phyloP scores from a whole-genome alignment of 2,797 vertebrate genomes.

The Gouania willdenowi region DNA sequence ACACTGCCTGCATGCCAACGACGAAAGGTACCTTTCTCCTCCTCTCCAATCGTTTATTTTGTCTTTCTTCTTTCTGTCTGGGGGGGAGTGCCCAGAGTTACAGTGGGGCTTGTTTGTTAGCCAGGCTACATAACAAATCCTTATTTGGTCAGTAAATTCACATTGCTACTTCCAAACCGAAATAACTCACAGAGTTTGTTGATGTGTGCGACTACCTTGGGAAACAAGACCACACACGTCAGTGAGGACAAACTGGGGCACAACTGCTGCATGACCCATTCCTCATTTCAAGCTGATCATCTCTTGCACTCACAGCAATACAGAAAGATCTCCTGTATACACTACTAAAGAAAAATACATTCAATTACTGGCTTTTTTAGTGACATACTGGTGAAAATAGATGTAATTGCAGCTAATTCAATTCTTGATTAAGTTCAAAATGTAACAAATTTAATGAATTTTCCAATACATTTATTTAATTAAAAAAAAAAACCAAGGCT shows the following conservation, averaged over 20 bases:
- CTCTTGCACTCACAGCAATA: slow-evolving; percentile 19
- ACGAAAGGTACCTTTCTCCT: slow-evolving; percentile 7
- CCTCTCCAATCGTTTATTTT: background rate
- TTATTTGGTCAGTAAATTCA: slow-evolving; percentile 78
- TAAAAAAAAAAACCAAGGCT: too few species aligned
- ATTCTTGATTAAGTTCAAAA: too few species aligned
- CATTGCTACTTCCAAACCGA: slow-evolving; percentile 67
- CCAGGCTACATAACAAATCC: slow-evolving; percentile 51
- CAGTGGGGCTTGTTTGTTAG: slow-evolving; percentile 31
- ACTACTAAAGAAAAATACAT: too few species aligned
- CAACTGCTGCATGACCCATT: slow-evolving; percentile 41
- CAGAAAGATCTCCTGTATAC: slow-evolving; percentile 2
- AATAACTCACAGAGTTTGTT: slow-evolving; percentile 76
- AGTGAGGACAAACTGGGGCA: slow-evolving; percentile 46
- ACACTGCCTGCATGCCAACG: slow-evolving; percentile 25
- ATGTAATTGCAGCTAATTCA: too few species aligned
- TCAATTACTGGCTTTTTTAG: slow-evolving; percentile 4
- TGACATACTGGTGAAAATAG: too few species aligned
- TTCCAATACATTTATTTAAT: too few species aligned
- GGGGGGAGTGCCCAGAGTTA: slow-evolving; percentile 26
- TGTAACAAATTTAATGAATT: too few species aligned
- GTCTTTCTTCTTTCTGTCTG: slow-evolving; percentile 25
- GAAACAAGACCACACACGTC: slow-evolving; percentile 72
- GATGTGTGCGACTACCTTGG: slow-evolving; percentile 70
- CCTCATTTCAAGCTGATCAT: slow-evolving; percentile 37